These are phyloP conservation scores for Simalia tracyae DNA, from an alignment of 2,797 vertebrate genomes.

Conservation along the genomic window DNA sequence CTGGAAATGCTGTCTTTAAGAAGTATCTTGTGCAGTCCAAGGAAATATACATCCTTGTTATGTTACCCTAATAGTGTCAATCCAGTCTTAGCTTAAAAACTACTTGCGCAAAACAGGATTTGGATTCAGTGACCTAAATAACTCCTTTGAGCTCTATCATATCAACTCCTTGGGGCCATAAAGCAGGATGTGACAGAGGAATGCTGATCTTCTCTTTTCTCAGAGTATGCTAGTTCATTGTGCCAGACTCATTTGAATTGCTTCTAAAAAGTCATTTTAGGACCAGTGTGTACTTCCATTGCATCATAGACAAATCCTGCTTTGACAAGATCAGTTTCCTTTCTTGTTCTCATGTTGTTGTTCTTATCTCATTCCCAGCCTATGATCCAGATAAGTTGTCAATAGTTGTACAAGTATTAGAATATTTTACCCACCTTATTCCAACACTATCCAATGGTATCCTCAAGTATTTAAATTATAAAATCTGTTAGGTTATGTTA, in stretches of 20 bases:
- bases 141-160: neutral
- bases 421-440: neutral
- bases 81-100: neutral
- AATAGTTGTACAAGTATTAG: neutral
- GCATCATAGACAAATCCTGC: neutral
- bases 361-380: neutral
- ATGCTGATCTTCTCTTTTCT: neutral
- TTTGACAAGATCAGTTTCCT: neutral
- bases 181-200: neutral
- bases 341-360: neutral
- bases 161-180: neutral
- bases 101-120: neutral
- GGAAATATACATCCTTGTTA: neutral
- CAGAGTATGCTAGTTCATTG: neutral
- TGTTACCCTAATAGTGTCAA: neutral
- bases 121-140: neutral
- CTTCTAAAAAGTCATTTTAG: neutral
- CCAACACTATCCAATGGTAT: neutral
- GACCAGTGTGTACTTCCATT: neutral
- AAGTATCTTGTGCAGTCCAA: neutral
- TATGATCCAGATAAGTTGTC: neutral
- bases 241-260: neutral
- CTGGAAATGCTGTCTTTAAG: neutral
- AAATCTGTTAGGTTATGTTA: neutral
- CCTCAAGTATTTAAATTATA: neutral